phyloP scores from a whole-genome alignment of 2,113 vertebrate genomes.

The Thermophis baileyi region DNA sequence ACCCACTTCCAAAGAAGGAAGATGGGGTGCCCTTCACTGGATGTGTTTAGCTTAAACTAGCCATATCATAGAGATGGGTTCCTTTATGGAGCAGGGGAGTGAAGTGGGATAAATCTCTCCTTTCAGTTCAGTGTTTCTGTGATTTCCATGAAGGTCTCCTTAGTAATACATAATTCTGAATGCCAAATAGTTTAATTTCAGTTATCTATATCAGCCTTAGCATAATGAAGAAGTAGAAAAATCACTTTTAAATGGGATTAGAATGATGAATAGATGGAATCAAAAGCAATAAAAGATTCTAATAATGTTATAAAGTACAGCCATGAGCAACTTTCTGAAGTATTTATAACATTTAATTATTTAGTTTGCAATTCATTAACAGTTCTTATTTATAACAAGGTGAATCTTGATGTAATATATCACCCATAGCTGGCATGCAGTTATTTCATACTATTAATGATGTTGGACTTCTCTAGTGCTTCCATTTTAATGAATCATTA shows the following conservation, averaged over 20 bases:
- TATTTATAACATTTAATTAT: background rate
- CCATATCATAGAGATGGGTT: no score
- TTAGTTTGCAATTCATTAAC: background rate
- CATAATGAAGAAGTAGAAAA: background rate
- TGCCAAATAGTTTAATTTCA: background rate
- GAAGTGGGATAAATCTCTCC: background rate
- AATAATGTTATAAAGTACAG: background rate
- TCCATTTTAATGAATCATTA: background rate
- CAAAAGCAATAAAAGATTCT: background rate
- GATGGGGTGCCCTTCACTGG: background rate
- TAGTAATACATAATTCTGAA: background rate
- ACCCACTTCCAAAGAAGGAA: background rate
- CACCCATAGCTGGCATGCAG: background rate
- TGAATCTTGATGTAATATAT: background rate
- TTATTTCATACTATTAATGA: background rate
- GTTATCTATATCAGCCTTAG: background rate
- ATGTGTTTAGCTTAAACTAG: background rate
- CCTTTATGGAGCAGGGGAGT: background rate
- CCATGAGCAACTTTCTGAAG: background rate
- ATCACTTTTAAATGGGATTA: background rate
- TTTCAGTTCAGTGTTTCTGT: background rate
- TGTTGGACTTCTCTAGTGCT: background rate
- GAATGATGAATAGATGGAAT: constrained; percentile 2
- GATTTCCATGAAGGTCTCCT: background rate
- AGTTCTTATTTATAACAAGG: background rate